Conservation (phyloP, 2,113 vertebrate species). For the Aptenodytes forsteri region DNA sequence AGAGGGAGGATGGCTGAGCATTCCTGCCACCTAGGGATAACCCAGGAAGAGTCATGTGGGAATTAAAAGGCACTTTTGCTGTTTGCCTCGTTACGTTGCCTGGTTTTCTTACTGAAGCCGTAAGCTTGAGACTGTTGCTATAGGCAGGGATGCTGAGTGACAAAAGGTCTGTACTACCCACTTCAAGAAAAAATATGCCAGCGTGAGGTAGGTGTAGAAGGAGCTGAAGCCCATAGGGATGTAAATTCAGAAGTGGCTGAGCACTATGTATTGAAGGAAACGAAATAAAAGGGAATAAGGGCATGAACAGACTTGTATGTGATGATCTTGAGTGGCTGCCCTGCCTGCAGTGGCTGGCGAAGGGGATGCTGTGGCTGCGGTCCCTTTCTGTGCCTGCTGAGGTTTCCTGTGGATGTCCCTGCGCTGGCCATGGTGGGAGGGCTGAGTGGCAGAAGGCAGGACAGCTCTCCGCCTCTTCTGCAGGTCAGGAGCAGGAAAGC, state of each 20-base stretch:
- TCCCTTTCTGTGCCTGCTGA: neutral
- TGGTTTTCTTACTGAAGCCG: neutral
- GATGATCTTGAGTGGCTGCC: neutral
- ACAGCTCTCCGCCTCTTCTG: neutral
- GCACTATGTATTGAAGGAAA: fast-evolving
- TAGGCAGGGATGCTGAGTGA: neutral
- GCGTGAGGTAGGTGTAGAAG: neutral
- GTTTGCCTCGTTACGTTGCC: neutral
- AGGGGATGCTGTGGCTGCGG: neutral
- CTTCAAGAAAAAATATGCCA: neutral
- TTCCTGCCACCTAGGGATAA: neutral
- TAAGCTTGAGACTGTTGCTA: neutral
- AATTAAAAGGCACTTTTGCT: neutral
- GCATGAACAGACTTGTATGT: neutral
- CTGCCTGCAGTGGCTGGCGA: neutral
- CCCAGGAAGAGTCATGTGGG: fast-evolving
- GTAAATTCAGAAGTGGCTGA: neutral
- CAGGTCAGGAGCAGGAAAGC: neutral
- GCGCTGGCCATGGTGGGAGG: fast-evolving
- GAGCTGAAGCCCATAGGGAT: neutral
- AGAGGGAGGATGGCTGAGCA: neutral
- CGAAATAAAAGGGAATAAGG: neutral
- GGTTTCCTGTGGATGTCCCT: neutral
- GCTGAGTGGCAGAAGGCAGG: neutral
- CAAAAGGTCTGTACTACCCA: neutral